Percentiles rank a stretch among this genome's conserved stretches.
Conservation (phyloP, 2,888 invertebrate species). For the Euproctis similis region DNA sequence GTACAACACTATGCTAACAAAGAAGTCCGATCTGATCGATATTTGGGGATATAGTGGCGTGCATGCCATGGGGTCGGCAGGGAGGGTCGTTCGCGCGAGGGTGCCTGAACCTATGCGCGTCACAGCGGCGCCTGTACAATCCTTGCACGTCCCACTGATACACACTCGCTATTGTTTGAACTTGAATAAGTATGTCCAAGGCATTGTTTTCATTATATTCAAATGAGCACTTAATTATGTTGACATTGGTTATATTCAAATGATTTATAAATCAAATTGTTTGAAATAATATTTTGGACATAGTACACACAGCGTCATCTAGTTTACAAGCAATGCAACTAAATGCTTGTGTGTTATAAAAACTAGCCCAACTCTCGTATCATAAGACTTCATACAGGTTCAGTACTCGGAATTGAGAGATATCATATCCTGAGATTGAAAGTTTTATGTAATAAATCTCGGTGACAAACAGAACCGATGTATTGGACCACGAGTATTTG, state of each 20-base stretch:
- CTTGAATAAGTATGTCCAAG: slow-evolving; percentile 12
- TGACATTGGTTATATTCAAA: slow-evolving; percentile 20
- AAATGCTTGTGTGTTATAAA: too few relatives aligned
- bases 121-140: slow-evolving; percentile 38
- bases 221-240: slow-evolving; percentile 18
- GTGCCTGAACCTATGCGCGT: slow-evolving; percentile 22
- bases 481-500: too few relatives aligned
- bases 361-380: too few relatives aligned
- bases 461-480: too few relatives aligned
- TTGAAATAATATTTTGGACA: too few relatives aligned
- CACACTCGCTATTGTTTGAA: slow-evolving; percentile 8
- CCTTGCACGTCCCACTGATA: slow-evolving; percentile 1
- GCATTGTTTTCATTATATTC: slow-evolving; percentile 20
- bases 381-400: too few relatives aligned
- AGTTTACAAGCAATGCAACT: too few relatives aligned
- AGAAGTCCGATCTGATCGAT: slow-evolving; percentile 56
- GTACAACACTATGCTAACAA: slow-evolving; percentile 23
- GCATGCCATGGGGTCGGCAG: slow-evolving; percentile 29
- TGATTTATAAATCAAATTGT: slow-evolving; percentile 8
- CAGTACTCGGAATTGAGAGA: too few relatives aligned
- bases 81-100: slow-evolving; percentile 32
- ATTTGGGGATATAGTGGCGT: slow-evolving; percentile 15
- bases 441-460: too few relatives aligned
- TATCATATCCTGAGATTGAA: too few relatives aligned
- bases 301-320: too few relatives aligned